Conservation (phyloP, 2,113 vertebrate genomes). For the Neopipo cinnamomea region DNA sequence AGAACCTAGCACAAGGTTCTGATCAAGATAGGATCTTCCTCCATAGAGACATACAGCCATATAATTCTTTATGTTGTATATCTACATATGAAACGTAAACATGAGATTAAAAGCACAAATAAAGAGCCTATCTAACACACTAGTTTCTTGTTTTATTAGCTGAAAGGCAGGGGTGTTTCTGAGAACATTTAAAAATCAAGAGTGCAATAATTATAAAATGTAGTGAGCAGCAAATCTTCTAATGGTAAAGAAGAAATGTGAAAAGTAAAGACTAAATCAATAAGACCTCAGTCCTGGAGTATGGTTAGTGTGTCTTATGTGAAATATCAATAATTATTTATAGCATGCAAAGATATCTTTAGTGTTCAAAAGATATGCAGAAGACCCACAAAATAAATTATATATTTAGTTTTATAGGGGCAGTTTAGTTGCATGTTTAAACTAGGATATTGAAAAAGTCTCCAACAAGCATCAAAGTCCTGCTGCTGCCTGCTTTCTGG, state of each 20-base stretch:
- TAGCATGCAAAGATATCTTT: slow-evolving; percentile 6
- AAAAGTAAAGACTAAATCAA: slow-evolving; percentile 72
- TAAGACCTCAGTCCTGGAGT: slow-evolving; percentile 23
- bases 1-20: neutral
- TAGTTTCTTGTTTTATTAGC: neutral
- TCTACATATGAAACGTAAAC: slow-evolving; percentile 7
- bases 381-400: neutral
- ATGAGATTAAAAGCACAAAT: neutral
- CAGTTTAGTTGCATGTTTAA: neutral
- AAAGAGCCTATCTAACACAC: neutral
- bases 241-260: slow-evolving; percentile 58
- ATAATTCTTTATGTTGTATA: neutral
- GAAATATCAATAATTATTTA: slow-evolving; percentile 59
- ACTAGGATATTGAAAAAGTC: neutral
- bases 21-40: neutral
- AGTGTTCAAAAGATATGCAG: slow-evolving; percentile 2
- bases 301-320: slow-evolving; percentile 28
- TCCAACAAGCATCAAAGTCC: neutral
- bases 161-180: neutral
- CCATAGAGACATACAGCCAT: neutral
- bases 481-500: neutral
- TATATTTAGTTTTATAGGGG: neutral
- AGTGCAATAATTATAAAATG: slow-evolving; percentile 60
- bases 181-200: slow-evolving; percentile 61
- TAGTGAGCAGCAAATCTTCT: slow-evolving; percentile 45